Conservation (phyloP, 2,888 invertebrate genomes). For the Drosophila glabriapex region DNA sequence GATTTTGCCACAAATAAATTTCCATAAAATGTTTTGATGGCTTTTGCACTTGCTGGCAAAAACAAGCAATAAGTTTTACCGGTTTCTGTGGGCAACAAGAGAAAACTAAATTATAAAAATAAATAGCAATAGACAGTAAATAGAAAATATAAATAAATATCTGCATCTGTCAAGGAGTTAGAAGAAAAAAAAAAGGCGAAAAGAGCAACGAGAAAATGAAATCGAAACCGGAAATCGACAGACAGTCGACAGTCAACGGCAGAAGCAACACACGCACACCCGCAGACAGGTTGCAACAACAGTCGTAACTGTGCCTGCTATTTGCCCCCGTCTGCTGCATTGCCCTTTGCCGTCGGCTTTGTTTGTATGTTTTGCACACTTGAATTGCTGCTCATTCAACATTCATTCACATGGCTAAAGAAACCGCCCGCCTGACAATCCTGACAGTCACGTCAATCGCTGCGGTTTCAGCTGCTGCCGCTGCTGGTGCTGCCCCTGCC, state of each 20-base stretch:
- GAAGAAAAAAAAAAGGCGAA: background rate
- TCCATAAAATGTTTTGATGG: background rate
- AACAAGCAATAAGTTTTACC: background rate
- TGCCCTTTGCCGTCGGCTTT: slow-evolving; percentile 13
- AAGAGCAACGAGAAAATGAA: slow-evolving; percentile 52
- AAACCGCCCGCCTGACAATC: slow-evolving; percentile 19
- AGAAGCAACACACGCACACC: slow-evolving; percentile 18
- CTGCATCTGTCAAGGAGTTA: slow-evolving; percentile 13
- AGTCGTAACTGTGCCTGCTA: slow-evolving; percentile 18
- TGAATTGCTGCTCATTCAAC: slow-evolving; percentile 77
- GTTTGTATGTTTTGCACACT: slow-evolving; percentile 71
- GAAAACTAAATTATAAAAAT: slow-evolving; percentile 6
- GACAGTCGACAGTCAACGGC: slow-evolving; percentile 33
- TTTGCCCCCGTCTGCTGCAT: background rate
- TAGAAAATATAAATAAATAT: slow-evolving; percentile 3
- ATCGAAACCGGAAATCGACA: slow-evolving; percentile 70
- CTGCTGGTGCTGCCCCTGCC: background rate
- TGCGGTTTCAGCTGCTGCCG: slow-evolving; percentile 1
- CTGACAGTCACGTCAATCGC: slow-evolving; percentile 41
- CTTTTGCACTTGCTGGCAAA: background rate
- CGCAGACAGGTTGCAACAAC: slow-evolving; percentile 39
- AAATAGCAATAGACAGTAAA: slow-evolving; percentile 1
- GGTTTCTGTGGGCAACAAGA: background rate
- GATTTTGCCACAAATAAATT: background rate
- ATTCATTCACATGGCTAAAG: slow-evolving; percentile 71